Evolutionary conservation across 2,888 invertebrate genomes (phyloP).

Genomic region (Steromphala cineraria): DNA sequence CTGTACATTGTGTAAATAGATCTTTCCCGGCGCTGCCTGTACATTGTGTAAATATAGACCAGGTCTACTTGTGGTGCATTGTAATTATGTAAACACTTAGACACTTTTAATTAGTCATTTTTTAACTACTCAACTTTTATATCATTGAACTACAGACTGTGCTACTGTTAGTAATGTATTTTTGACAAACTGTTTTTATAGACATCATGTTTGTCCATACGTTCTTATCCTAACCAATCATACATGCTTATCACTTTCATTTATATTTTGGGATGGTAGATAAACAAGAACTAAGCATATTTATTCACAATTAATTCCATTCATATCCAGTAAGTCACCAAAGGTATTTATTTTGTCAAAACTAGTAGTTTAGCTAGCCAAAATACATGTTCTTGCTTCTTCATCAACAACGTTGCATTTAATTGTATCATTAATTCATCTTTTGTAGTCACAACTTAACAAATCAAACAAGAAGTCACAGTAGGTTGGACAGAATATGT

Average conservation of each 20-base stretch:
- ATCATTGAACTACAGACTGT: not conserved
- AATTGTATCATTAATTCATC: too few species aligned
- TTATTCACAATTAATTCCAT: too few species aligned
- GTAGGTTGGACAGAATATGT: too few species aligned
- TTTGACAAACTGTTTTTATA: not conserved
- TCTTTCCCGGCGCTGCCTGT: not conserved
- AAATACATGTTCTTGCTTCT: too few species aligned
- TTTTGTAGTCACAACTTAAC: too few species aligned
- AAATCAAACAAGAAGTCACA: too few species aligned
- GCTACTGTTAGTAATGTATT: not conserved
- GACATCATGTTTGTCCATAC: not conserved
- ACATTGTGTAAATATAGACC: not conserved
- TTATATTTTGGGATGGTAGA: too few species aligned
- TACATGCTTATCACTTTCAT: not conserved
- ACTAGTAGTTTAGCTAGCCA: too few species aligned
- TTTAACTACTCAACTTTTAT: conserved; percentile 8
- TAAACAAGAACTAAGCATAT: too few species aligned
- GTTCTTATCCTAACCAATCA: not conserved
- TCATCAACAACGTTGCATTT: too few species aligned
- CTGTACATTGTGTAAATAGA: not conserved
- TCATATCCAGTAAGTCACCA: too few species aligned
- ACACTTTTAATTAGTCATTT: not conserved
- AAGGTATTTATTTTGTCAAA: too few species aligned
- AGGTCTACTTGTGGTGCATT: not conserved
- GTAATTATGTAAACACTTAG: not conserved